Base-by-base conservation (phyloP, 2,113 vertebrate species). In the Myocastor coypus region DNA sequence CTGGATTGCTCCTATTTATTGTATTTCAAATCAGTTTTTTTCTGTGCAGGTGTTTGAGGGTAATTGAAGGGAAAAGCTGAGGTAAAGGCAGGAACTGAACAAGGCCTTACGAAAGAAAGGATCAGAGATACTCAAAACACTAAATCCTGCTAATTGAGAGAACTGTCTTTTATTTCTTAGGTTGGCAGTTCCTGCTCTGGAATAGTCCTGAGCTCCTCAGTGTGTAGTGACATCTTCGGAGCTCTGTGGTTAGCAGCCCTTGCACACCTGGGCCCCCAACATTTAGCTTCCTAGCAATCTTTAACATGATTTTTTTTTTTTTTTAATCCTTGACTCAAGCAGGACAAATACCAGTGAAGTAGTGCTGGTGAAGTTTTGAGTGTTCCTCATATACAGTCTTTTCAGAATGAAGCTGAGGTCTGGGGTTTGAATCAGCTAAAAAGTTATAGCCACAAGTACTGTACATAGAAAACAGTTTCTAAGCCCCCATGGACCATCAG, bases 341-440 rank as follows among this genome's bases (percentile, higher is more conserved):
- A 83, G 68, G 78, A 22, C 89, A 50, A 92, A 83, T 95, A 40
- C 19, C 85, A 87, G 6, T 90, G 50, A 34, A 92, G 42, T 55
- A 97, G 63, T 52, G 86, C 61, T 40, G 75, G 5, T 55, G 57
- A 66, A 55, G 57, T 66, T 88, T 46, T 92, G 20, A 86, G 46
- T 85, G 26, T 91, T 88, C 12, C 84, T 42, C 71, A 0, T 78
- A 71, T 10, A 0, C 14, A 75, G 3, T 91, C 63, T 81, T 12
- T 32, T 84, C 37, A 94, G 89, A 71, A 92, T 32, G 55, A 92
- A 96, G 34, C 30, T 68, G 78, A 71, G n/a, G 7, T 52, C 32
- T 85, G 30, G 93, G 64, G 32, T 88, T 93, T 69, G 52, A 81
- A 77, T 85, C 32, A 28, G 32, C 40, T 86, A 14, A 52, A n/a